Evolutionary conservation across 2,797 vertebrate genomes (phyloP).

Genomic region (Scomberomorus guttatus): DNA sequence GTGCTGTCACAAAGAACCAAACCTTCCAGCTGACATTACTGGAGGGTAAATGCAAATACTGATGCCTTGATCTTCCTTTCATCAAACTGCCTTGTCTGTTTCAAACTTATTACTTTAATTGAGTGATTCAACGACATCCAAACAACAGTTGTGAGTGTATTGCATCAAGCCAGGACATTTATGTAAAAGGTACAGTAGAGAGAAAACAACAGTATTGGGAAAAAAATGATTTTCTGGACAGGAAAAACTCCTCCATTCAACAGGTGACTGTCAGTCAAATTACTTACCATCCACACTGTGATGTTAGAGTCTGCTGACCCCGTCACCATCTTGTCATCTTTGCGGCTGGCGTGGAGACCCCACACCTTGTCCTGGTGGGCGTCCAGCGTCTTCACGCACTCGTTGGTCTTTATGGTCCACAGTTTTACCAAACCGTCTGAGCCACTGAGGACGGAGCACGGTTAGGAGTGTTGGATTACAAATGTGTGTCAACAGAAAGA

Average conservation of each 20-base stretch:
- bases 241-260: neutral
- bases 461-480: neutral
- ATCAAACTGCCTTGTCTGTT: too few relatives aligned
- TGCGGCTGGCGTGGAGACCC: slow-evolving; percentile 92
- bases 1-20: neutral
- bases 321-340: slow-evolving; percentile 89
- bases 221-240: neutral
- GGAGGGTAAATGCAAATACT: neutral
- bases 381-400: slow-evolving; percentile 95
- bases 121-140: too few relatives aligned
- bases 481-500: neutral
- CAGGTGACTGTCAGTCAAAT: neutral
- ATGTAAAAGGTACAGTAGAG: neutral
- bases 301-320: slow-evolving; percentile 93
- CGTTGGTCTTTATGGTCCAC: slow-evolving; percentile 98
- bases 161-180: neutral
- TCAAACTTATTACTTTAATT: too few relatives aligned
- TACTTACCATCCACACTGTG: slow-evolving; percentile 91
- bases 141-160: neutral
- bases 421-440: slow-evolving; percentile 96
- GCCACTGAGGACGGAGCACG: slow-evolving; percentile 82
- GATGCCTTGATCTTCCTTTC: neutral
- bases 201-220: neutral
- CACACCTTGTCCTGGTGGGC: slow-evolving; percentile 96
- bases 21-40: too few relatives aligned